Conservation (phyloP, 2,888 invertebrate genomes). For the Cabera pusaria region DNA sequence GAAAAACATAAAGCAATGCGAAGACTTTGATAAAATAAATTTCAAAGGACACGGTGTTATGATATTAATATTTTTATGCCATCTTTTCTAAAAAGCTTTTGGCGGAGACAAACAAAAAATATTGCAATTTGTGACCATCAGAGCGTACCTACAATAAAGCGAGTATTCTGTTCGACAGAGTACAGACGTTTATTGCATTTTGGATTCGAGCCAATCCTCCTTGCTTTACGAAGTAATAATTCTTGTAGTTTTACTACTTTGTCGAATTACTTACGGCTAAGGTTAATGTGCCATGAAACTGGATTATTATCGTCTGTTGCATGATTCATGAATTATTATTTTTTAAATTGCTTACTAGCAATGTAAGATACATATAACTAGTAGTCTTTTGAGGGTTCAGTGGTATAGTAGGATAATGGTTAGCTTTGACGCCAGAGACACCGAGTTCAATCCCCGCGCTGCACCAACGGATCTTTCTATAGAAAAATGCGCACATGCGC, state of each 20-base stretch:
- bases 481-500: too few species aligned
- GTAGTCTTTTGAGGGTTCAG: too few species aligned
- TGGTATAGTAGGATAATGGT: too few species aligned
- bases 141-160: slow-evolving; percentile 13
- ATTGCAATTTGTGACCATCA: slow-evolving; percentile 14
- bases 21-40: too few species aligned
- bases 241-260: slow-evolving; percentile 51
- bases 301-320: slow-evolving; percentile 19
- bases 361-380: too few species aligned
- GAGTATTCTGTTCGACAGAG: slow-evolving; percentile 17
- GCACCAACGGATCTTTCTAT: too few species aligned
- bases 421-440: too few species aligned
- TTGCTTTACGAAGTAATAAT: slow-evolving; percentile 55
- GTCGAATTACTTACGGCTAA: slow-evolving; percentile 35
- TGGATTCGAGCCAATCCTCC: slow-evolving; percentile 50
- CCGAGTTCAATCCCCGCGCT: too few species aligned
- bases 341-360: too few species aligned
- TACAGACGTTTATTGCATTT: slow-evolving; percentile 43
- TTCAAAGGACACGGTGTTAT: too few species aligned
- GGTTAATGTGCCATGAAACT: slow-evolving; percentile 24
- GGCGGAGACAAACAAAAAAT: slow-evolving; percentile 18
- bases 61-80: too few species aligned
- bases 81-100: neutral
- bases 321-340: slow-evolving; percentile 21
- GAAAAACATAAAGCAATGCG: too few species aligned